A percentile compares a stretch with the other conserved stretches of the same genome.
Conservation (phyloP, 2,797 vertebrate species). For the Siniperca undulata region DNA sequence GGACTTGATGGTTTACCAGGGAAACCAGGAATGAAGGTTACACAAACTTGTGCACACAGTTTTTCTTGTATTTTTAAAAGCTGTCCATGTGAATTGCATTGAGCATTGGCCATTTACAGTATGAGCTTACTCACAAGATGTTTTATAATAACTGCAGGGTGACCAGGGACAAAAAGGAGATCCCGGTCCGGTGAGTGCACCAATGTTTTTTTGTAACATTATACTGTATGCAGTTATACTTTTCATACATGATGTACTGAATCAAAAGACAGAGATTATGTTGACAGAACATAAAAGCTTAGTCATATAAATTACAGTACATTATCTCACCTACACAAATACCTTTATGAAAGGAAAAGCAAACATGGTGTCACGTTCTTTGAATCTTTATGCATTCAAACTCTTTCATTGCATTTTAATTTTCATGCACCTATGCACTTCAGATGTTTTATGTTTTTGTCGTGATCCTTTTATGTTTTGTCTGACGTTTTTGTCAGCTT, state of each 20-base stretch:
- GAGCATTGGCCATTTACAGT: not conserved
- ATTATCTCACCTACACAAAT: not conserved
- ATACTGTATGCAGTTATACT: not conserved
- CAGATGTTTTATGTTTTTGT: not conserved
- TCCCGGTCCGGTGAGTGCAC: constrained; percentile 78
- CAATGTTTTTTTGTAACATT: not conserved
- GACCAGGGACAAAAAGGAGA: constrained; percentile 84
- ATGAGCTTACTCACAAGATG: constrained; percentile 14
- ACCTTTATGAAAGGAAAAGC: not conserved
- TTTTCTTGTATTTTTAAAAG: not conserved
- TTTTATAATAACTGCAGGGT: constrained; percentile 75
- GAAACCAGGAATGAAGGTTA: constrained; percentile 83
- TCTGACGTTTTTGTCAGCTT: not conserved
- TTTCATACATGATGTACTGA: not conserved
- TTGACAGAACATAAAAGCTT: not conserved
- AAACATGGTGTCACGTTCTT: not conserved
- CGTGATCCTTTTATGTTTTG: not conserved
- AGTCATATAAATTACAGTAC: not conserved
- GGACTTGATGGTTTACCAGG: constrained; percentile 78
- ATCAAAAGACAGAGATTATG: not conserved
- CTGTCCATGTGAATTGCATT: not conserved
- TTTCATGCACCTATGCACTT: not conserved
- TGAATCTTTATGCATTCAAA: not conserved
- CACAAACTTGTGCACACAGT: not conserved
- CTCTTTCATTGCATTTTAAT: not conserved